A percentile compares a stretch with the other conserved stretches of the same genome.
These are phyloP conservation scores for Coboldia fuscipes DNA, from an alignment of 1,140 invertebrate species.

Conservation along the genomic window DNA sequence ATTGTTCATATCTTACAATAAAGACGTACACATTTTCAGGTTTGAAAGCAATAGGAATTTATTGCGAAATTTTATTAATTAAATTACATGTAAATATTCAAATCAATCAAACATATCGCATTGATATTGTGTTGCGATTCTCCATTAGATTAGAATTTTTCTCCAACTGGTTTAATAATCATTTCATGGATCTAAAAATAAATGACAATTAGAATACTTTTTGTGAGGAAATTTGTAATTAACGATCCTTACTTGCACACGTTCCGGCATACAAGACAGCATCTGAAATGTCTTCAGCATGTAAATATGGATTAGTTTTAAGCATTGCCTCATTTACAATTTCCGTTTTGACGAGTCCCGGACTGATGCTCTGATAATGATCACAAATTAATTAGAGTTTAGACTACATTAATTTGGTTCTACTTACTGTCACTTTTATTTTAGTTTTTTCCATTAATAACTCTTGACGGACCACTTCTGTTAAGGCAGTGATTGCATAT, in stretches of 20 bases:
- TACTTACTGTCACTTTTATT: conserved; percentile 3
- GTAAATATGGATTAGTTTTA: not conserved
- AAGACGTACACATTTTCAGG: too few relatives aligned
- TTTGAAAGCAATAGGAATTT: too few relatives aligned
- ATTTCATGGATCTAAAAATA: conserved; percentile 12
- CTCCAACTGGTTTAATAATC: conserved; percentile 11
- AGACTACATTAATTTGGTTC: too few relatives aligned
- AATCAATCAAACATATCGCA: too few relatives aligned
- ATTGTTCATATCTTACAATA: too few relatives aligned
- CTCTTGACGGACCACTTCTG: conserved; percentile 1
- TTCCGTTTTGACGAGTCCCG: not conserved
- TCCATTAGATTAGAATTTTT: too few relatives aligned
- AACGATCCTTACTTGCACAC: conserved; percentile 12
- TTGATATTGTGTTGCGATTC: too few relatives aligned
- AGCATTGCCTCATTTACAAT: not conserved
- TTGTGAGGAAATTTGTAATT: not conserved
- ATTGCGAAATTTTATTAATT: too few relatives aligned
- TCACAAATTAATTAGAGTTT: too few relatives aligned
- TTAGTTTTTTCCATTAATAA: not conserved
- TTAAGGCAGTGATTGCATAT: conserved; percentile 2
- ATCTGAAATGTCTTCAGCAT: conserved; percentile 26
- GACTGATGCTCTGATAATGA: conserved; percentile 1
- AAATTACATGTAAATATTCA: too few relatives aligned
- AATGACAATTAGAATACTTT: not conserved
- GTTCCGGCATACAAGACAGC: conserved; percentile 26